These are phyloP conservation scores for Lepidocolaptes lacrymiger DNA, from an alignment of 2,797 vertebrate species.

Conservation along the genomic window DNA sequence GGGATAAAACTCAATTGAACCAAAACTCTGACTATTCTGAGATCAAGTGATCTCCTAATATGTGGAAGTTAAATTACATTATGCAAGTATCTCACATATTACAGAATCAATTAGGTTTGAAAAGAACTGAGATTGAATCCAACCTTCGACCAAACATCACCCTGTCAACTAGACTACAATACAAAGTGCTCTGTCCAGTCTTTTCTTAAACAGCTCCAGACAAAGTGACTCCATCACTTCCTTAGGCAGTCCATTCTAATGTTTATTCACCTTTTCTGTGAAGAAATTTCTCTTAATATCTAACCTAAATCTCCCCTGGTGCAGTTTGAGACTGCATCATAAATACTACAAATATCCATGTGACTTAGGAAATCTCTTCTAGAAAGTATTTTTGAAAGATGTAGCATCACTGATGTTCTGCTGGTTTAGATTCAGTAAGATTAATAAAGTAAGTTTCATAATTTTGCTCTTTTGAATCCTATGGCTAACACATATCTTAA, in stretches of 20 bases:
- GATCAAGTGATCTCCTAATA: background rate
- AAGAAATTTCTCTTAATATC: background rate
- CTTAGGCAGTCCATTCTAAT: background rate
- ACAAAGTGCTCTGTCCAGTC: background rate
- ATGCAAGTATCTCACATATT: background rate
- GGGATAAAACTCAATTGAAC: background rate
- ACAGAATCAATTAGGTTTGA: background rate
- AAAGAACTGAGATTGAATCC: background rate
- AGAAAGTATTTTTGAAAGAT: background rate
- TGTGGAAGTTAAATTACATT: background rate
- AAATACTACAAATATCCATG: background rate
- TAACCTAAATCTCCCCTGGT: background rate
- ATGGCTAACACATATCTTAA: background rate
- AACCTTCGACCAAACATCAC: background rate
- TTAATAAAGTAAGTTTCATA: background rate
- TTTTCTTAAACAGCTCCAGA: background rate
- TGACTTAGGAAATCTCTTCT: background rate
- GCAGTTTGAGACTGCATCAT: background rate
- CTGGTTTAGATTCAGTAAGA: background rate
- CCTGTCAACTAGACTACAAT: background rate
- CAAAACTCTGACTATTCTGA: background rate
- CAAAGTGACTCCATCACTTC: background rate
- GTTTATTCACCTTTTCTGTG: background rate
- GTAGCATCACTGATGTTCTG: background rate
- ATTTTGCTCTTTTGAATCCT: background rate